Evolutionary conservation across 2,797 vertebrate genomes (phyloP), one percentile per base, ranked within the genome.

Genomic region (Danio albolineatus): DNA sequence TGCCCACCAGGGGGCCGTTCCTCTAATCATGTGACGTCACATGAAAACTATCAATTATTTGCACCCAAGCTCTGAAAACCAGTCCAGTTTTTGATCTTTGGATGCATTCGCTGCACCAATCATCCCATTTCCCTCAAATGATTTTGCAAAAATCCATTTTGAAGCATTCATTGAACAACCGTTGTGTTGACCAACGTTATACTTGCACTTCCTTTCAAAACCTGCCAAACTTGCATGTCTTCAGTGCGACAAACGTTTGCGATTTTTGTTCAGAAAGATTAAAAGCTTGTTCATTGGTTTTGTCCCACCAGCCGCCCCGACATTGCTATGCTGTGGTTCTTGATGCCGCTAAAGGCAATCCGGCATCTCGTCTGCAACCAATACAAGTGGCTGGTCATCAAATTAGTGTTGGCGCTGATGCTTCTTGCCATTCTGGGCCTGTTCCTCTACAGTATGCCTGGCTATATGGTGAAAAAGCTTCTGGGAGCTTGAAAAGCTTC

Each of bases 401-500:
- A 98, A 93, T 95, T 98, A 0, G 89, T 98, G 83, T 84, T 95
- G 78, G 96, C 94, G 0, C 90, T 99, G 49, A 85, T 99, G 83
- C 90, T 95, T 13, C 85, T 99, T 77, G 91, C 95, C 86, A 95
- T 99, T 90, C 53, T 98, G 7, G 97, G 82, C 21, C 95, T 98
- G 60, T 99, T 98, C 93, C 91, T 98, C 77, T 99, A 98, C 93
- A 98, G 95, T 94, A 96, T 96, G 91, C 97, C 97, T 0, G 97
- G 97, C 60, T 98, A 98, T 91, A 97, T 97, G 96, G 97, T 96
- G 90, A 99, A 99, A 94, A 98, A 98, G 85, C 94, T 98, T 84
- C 80, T 98, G 53, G 95, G 95, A 13, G 95, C n/a, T 38, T 73
- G 17, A 71, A 14, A 71, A 54, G 85, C 78, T 83, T 53, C 57